Evolutionary conservation across 2,888 invertebrate genomes (phyloP).

Genomic region (Isoperla grammatica): DNA sequence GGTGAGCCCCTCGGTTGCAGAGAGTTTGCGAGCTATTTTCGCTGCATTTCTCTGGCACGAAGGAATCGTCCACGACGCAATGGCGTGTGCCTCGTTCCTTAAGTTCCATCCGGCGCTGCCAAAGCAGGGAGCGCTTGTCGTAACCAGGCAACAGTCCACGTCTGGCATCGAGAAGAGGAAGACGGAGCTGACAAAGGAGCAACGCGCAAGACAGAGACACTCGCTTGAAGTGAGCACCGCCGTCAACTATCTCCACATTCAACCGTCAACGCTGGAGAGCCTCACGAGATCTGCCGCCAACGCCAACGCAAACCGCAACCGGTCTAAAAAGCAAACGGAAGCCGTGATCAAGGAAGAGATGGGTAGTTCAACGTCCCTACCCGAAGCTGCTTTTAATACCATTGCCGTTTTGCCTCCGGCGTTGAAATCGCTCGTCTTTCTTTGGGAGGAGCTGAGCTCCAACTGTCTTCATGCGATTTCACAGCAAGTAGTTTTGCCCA

Average conservation of each 20-base stretch:
- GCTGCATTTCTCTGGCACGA: conserved; percentile 97
- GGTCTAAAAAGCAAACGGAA: conserved; percentile 43
- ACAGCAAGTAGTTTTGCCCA: conserved; percentile 56
- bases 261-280: conserved; percentile 71
- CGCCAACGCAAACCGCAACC: conserved; percentile 66
- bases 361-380: conserved; percentile 38
- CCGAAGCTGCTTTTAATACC: conserved; percentile 48
- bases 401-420: conserved; percentile 81
- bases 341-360: conserved; percentile 41
- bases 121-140: conserved; percentile 70
- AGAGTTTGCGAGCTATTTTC: conserved; percentile 89
- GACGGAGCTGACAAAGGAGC: conserved; percentile 51
- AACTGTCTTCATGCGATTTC: conserved; percentile 61
- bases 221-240: conserved; percentile 77
- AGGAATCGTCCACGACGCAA: conserved; percentile 94
- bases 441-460: conserved; percentile 82
- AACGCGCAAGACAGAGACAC: conserved; percentile 69
- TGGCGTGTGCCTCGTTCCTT: conserved; percentile 94
- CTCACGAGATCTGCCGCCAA: conserved; percentile 72
- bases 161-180: conserved; percentile 43
- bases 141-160: conserved; percentile 51
- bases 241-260: conserved; percentile 67
- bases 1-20: conserved; percentile 86
- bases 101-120: conserved; percentile 87
- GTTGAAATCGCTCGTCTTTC: conserved; percentile 70